phyloP scores from a whole-genome alignment of 92 coral and sea anemone species.

The Heteractis magnifica region DNA sequence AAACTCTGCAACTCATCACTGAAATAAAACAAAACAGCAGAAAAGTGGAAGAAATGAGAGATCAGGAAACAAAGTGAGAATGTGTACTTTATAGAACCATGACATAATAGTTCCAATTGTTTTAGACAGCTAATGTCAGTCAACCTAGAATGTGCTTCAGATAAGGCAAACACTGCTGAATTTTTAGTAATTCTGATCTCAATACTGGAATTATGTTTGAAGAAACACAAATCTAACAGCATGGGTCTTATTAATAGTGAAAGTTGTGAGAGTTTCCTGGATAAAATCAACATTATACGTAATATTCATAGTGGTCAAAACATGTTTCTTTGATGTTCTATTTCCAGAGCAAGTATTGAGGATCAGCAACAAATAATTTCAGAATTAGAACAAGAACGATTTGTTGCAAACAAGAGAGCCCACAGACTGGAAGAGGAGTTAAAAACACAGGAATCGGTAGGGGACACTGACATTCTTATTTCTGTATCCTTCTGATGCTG shows the following conservation, averaged over 20 bases:
- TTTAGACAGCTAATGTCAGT: too few relatives aligned
- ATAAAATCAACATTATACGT: too few relatives aligned
- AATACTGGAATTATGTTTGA: too few relatives aligned
- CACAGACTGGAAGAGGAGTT: conserved; percentile 91
- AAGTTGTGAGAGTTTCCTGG: too few relatives aligned
- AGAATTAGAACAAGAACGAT: conserved; percentile 95
- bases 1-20: conserved; percentile 75
- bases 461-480: not conserved
- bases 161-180: too few relatives aligned
- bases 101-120: too few relatives aligned
- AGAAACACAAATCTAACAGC: too few relatives aligned
- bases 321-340: not conserved
- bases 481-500: not conserved
- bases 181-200: too few relatives aligned
- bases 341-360: conserved; percentile 75
- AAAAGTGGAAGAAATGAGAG: conserved; percentile 78
- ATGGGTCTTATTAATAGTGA: too few relatives aligned
- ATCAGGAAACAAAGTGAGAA: conserved; percentile 81
- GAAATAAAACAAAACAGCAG: conserved; percentile 80
- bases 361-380: conserved; percentile 92
- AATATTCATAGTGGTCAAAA: not conserved
- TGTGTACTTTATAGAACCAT: not conserved
- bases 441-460: conserved; percentile 69
- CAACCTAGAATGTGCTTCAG: too few relatives aligned
- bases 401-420: conserved; percentile 91